Percentiles rank a stretch among this genome's conserved stretches.
Conservation (phyloP, 1,140 invertebrate genomes). For the Metopolophium dirhodum region DNA sequence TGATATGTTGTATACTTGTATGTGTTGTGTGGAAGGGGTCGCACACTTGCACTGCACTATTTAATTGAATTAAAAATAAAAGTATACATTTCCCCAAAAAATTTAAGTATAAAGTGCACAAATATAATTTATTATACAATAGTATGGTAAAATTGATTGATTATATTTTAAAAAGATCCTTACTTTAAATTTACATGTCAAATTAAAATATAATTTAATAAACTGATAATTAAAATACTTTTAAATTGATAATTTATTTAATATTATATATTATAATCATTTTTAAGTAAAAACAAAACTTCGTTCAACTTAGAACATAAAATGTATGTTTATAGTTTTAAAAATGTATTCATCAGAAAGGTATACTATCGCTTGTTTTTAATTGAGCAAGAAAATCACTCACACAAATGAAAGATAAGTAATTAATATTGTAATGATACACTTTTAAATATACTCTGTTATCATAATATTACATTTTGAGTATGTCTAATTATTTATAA, state of each 20-base stretch:
- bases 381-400: too few relatives aligned
- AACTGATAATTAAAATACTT: neutral
- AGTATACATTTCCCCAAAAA: neutral
- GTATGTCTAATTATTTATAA: too few relatives aligned
- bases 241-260: neutral
- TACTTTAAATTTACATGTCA: neutral
- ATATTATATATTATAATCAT: neutral
- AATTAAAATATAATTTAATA: neutral
- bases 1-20: neutral
- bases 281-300: neutral
- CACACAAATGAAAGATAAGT: too few relatives aligned
- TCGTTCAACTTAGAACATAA: neutral
- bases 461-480: neutral
- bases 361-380: neutral
- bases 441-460: too few relatives aligned
- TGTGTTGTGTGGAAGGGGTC: neutral
- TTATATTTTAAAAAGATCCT: neutral
- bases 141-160: neutral
- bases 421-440: too few relatives aligned
- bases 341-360: neutral
- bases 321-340: neutral
- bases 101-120: neutral
- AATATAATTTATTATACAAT: neutral
- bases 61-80: conserved; percentile 48
- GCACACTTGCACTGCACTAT: neutral